Evolutionary conservation across 2,113 vertebrate genomes (phyloP).

Genomic region (Scophthalmus maximus): DNA sequence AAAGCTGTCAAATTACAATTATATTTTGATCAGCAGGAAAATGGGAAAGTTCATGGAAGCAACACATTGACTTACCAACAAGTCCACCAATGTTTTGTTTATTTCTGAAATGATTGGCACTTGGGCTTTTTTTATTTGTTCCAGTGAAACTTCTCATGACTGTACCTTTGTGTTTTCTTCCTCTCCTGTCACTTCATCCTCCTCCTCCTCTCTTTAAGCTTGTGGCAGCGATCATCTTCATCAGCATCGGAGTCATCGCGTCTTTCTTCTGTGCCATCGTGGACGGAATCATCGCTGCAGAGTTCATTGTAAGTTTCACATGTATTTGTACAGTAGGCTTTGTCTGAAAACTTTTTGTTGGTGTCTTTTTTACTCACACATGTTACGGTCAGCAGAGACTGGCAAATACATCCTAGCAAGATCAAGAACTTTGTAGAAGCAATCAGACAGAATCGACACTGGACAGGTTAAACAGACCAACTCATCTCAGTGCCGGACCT

Average conservation of each 20-base stretch:
- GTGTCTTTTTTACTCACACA: not conserved
- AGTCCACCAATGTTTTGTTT: too few species aligned
- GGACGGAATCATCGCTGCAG: constrained; percentile 92
- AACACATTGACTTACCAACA: too few species aligned
- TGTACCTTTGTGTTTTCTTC: not conserved
- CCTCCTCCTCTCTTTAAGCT: constrained; percentile 77
- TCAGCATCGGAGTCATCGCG: constrained; percentile 92
- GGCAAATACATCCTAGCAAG: too few species aligned
- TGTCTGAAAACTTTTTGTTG: too few species aligned
- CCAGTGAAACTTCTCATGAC: too few species aligned
- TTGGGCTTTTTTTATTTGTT: too few species aligned
- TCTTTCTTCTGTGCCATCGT: constrained; percentile 93
- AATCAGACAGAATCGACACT: constrained; percentile 32
- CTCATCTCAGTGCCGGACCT: constrained; percentile 11
- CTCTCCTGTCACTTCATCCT: not conserved
- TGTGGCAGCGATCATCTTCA: constrained; percentile 92
- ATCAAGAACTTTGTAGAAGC: constrained; percentile 33
- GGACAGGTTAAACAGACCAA: not conserved
- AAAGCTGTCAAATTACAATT: too few species aligned
- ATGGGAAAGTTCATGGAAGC: too few species aligned
- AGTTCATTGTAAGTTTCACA: constrained; percentile 89
- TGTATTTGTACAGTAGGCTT: too few species aligned
- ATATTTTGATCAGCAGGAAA: too few species aligned
- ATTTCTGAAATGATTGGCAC: too few species aligned
- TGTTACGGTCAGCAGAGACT: not conserved